Percentiles rank a stretch among this genome's conserved stretches.
These are phyloP conservation scores for Montifringilla adamsi DNA, from an alignment of 2,113 vertebrate species.

Conservation along the genomic window DNA sequence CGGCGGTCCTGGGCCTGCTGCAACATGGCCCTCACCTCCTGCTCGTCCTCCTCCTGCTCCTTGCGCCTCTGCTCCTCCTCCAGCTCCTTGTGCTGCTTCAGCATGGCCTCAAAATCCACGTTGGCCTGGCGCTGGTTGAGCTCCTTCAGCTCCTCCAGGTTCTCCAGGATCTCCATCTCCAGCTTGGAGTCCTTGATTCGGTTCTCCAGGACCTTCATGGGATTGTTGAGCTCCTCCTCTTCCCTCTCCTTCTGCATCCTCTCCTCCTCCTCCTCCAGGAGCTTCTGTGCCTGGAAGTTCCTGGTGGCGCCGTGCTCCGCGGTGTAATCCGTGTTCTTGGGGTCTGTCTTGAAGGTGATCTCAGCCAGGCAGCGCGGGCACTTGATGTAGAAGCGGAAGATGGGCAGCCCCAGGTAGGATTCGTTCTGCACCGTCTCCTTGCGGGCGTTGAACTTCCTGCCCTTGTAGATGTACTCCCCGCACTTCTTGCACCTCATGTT, in stretches of 20 bases:
- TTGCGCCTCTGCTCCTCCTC: conserved; percentile 76
- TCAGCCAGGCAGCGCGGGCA: conserved; percentile 85
- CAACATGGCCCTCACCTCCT: conserved; percentile 85
- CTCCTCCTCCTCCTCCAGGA: conserved; percentile 92
- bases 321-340: conserved; percentile 93
- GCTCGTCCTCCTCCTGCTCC: conserved; percentile 87
- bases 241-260: conserved; percentile 87
- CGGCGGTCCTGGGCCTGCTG: conserved; percentile 77
- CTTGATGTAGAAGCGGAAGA: conserved; percentile 97
- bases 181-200: conserved; percentile 94
- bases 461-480: conserved; percentile 95
- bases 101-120: conserved; percentile 91
- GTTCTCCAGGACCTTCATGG: conserved; percentile 98
- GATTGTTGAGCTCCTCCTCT: conserved; percentile 95
- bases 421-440: conserved; percentile 96
- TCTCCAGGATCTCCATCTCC: conserved; percentile 98
- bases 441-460: conserved; percentile 94
- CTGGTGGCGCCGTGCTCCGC: conserved; percentile 93
- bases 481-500: conserved; percentile 86
- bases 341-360: conserved; percentile 84
- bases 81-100: conserved; percentile 78
- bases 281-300: conserved; percentile 95
- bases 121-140: conserved; percentile 94
- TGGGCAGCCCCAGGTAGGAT: conserved; percentile 89
- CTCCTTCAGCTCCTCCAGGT: conserved; percentile 95